Percentiles rank a stretch among this genome's conserved stretches.
Evolutionary conservation across 2,113 vertebrate genomes (phyloP).

Genomic region (Saguinus imperator): DNA sequence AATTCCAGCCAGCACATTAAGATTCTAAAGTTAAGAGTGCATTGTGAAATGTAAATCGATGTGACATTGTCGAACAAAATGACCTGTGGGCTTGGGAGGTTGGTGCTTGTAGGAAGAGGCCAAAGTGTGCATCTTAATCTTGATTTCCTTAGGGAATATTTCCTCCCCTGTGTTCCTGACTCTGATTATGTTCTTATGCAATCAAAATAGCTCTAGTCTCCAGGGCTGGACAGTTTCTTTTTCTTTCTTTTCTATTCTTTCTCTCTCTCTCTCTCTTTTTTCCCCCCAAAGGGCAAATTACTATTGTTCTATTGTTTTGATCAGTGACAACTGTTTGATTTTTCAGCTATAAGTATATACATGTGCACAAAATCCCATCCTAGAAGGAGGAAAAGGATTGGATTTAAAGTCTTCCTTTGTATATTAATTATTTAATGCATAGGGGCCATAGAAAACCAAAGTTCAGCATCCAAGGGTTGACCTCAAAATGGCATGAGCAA

Average conservation of each 20-base stretch:
- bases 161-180: slow-evolving; percentile 39
- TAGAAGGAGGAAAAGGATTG: background rate
- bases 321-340: background rate
- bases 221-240: background rate
- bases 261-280: accelerated
- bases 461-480: slow-evolving; percentile 44
- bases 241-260: background rate
- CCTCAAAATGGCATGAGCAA: slow-evolving; percentile 50
- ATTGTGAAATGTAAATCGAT: slow-evolving; percentile 62
- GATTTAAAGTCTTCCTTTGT: slow-evolving; percentile 20
- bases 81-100: slow-evolving; percentile 50
- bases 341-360: background rate
- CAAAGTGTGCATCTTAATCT: slow-evolving; percentile 69
- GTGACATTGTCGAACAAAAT: slow-evolving; percentile 64
- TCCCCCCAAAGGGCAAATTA: background rate
- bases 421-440: slow-evolving; percentile 42
- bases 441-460: slow-evolving; percentile 51
- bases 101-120: slow-evolving; percentile 23
- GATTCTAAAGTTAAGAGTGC: slow-evolving; percentile 74
- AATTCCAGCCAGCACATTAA: slow-evolving; percentile 73
- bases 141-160: slow-evolving; percentile 61
- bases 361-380: background rate
- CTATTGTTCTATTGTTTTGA: slow-evolving; percentile 34
- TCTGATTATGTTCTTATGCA: slow-evolving; percentile 16
- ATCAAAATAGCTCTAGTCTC: background rate